Conservation (phyloP, 2,888 invertebrate genomes). For the Cantharis rufa region DNA sequence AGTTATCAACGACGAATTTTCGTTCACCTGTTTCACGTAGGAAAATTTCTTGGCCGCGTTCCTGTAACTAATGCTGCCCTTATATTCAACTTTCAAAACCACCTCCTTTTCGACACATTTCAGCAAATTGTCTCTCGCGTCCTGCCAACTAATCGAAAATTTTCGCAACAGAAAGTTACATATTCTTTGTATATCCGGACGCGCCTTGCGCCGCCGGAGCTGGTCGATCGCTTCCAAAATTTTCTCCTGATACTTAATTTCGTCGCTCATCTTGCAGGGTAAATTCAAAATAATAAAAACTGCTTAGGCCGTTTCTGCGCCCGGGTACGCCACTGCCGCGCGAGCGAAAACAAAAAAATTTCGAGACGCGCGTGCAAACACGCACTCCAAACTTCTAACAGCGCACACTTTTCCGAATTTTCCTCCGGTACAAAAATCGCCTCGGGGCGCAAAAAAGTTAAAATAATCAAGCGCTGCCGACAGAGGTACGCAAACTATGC, state of each 20-base stretch:
- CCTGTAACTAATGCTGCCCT: constrained; percentile 83
- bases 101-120: constrained; percentile 74
- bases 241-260: constrained; percentile 71
- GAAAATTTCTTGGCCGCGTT: constrained; percentile 71
- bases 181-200: constrained; percentile 82
- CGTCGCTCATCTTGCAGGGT: constrained; percentile 32
- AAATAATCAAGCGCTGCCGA: neutral
- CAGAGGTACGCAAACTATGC: neutral
- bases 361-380: neutral
- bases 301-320: constrained; percentile 8
- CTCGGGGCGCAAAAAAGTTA: neutral
- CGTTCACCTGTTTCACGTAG: constrained; percentile 57
- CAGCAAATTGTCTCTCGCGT: constrained; percentile 73
- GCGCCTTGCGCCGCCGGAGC: constrained; percentile 79
- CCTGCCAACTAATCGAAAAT: constrained; percentile 70
- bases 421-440: neutral
- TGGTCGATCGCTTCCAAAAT: constrained; percentile 86
- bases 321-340: neutral
- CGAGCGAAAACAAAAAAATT: neutral
- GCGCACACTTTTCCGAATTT: neutral
- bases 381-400: neutral
- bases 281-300: neutral
- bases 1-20: constrained; percentile 24
- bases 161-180: constrained; percentile 79
- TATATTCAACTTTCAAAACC: constrained; percentile 83